A percentile compares a stretch with the other conserved stretches of the same genome.
Evolutionary conservation across 2,797 vertebrate genomes (phyloP).

Genomic region (Allobates femoralis): DNA sequence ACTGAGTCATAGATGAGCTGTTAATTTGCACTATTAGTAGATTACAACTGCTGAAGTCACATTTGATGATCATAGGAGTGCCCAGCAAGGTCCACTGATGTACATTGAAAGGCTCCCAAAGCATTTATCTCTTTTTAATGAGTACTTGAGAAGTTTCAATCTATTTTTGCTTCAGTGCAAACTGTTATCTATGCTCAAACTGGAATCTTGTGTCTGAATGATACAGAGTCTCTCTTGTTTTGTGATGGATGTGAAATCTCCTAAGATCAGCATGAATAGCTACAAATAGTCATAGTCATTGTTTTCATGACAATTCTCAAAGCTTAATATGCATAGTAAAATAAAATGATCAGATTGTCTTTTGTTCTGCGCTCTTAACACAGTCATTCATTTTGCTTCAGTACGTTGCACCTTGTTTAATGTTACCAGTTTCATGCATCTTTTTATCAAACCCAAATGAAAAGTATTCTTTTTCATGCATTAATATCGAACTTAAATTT

Average conservation of each 20-base stretch:
- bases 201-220: conserved; percentile 36
- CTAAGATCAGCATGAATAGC: conserved; percentile 21
- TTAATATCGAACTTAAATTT: neutral
- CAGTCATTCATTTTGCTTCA: conserved; percentile 53
- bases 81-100: conserved; percentile 34
- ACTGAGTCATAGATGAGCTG: conserved; percentile 49
- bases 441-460: conserved; percentile 65
- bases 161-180: conserved; percentile 27
- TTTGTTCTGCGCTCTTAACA: conserved; percentile 40
- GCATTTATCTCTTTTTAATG: conserved; percentile 46
- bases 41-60: conserved; percentile 38
- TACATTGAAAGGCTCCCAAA: conserved; percentile 39
- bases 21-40: conserved; percentile 51
- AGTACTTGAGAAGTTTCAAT: conserved; percentile 51
- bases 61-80: neutral
- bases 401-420: conserved; percentile 53
- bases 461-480: conserved; percentile 51
- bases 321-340: conserved; percentile 36
- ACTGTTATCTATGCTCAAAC: conserved; percentile 44
- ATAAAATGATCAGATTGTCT: conserved; percentile 36
- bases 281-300: conserved; percentile 46
- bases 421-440: conserved; percentile 65
- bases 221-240: conserved; percentile 28
- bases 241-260: conserved; percentile 32
- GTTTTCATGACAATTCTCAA: conserved; percentile 32